Evolutionary conservation across 1,140 invertebrate genomes (phyloP).

Genomic region (Leptoteleia sp.): DNA sequence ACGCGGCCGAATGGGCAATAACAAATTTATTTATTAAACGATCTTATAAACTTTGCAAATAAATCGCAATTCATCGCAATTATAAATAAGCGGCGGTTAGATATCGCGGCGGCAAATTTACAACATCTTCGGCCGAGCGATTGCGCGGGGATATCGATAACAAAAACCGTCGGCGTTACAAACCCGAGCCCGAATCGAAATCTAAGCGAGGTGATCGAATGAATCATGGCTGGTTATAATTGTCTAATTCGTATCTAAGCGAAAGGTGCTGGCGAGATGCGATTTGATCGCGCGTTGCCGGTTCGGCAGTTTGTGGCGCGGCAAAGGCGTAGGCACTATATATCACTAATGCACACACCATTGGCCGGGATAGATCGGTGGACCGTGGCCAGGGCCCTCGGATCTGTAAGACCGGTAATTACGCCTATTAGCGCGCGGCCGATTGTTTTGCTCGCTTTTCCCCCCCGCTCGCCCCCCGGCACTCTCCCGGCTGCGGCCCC

Average conservation of each 20-base stretch:
- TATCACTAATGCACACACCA: conserved; percentile 56
- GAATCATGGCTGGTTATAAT: conserved; percentile 60
- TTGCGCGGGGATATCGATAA: neutral
- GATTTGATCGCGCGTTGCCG: conserved; percentile 44
- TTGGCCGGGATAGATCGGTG: conserved; percentile 59
- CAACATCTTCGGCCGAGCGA: neutral
- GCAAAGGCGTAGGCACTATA: conserved; percentile 60
- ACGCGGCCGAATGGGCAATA: no score
- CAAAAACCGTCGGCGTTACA: neutral
- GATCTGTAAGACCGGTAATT: conserved; percentile 66
- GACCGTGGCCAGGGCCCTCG: conserved; percentile 45
- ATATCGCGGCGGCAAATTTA: no score
- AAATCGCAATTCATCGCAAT: no score
- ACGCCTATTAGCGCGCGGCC: conserved; percentile 59
- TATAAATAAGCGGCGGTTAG: no score
- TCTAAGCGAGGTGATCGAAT: conserved; percentile 40
- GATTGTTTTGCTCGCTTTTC: conserved; percentile 54
- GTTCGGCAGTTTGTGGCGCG: conserved; percentile 46
- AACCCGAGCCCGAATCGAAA: conserved; percentile 22
- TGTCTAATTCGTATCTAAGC: conserved; percentile 59
- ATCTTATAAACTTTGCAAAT: no score
- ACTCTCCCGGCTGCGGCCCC: conserved; percentile 19
- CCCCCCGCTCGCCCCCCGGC: neutral
- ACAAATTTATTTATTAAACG: no score
- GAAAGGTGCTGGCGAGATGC: conserved; percentile 47